Evolutionary conservation across 2,888 invertebrate species (phyloP), one percentile per base, ranked within the genome.

Genomic region (Cryptus viduatorius): DNA sequence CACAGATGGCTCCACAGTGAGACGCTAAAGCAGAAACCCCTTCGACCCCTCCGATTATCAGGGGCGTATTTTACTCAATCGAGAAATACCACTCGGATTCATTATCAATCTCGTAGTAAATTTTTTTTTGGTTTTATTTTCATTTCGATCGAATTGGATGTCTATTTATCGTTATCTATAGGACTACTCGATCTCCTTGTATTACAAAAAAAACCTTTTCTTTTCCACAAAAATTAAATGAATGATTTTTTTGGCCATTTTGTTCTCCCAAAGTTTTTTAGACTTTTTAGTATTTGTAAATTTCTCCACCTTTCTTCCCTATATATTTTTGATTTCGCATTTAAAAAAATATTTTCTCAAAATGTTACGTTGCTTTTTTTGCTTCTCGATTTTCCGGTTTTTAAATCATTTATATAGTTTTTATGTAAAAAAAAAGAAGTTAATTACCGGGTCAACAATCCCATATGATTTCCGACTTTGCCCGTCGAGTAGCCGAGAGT

Each of bases 1-100:
- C 86, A 91, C 89, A 92, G 92, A 91, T 92, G 92, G 92, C 92
- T 87, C 87, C 89, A 91, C 91, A 83, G 80, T 72, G 68, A 87
- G 85, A 87, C 80, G 85, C 80, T 72, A 64, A 75, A 80, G 53
- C 77, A 50, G 65, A 56, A 29, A 29, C 56, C 69, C 56, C 61
- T 37, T 24, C 48, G 31, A 44, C 8, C 78, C 72, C 46, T 64
- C 59, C 71, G 77, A 72, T 77, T 56, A 77, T 71, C 64, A 79
- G 71, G 79, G 79, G 64, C 79, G 79, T 79, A 65, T 64, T 37
- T 19, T 71, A 31, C 42, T 12, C 61, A 5, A 53, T 50, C 24
- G 42, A 42, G 65, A 65, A 8, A 10, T 42, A 16, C 16, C 42
- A 61, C 8, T 19, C 42, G 10, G 7, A 19, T 1, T 10, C 5